Base-by-base conservation (phyloP, 2,888 invertebrate species). In the Antheraea assamensis region DNA sequence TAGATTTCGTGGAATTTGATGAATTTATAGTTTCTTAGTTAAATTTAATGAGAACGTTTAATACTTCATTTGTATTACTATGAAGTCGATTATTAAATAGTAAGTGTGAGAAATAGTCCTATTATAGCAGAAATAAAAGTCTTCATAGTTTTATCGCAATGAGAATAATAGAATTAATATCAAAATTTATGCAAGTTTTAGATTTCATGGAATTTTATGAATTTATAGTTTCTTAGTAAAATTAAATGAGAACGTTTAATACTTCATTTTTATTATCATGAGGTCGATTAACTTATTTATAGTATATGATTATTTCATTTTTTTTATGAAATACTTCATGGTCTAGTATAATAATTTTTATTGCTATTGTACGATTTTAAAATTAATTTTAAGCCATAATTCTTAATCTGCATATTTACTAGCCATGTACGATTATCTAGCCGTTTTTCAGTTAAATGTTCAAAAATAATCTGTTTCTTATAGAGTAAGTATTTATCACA, bases 91-190 rank as follows among this genome's bases (percentile, higher is more conserved):
- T 52, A 5, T 19, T 52, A 5, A 52, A n/a, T n/a, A n/a, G n/a
- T n/a, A n/a, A n/a, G n/a, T n/a, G n/a, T n/a, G 77, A 76, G 77
- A 68, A 75, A 74, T 75, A n/a, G 77, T 75, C 61, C 72, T 73
- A 73, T 74, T 73, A 76, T 78, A 78, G 78, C 74, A 78, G 72
- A 73, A 76, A 76, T 72, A 72, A 71, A 61, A 27, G 61, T 35
- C 35, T 73, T 58, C 27, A 70, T 58, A n/a, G 13, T 35, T 35
- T 35, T 13, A n/a, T 27, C 21, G 35, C 21, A 21, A 1, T 5
- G n/a, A 35, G 35, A 35, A 68, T 17, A 30, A 72, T 70, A 52
- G 3, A 30, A 64, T 30, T 30, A 27, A 61, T 10, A n/a, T 24
- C 1, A 2, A n/a, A 58, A 24, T 58, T 24, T 8, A 55, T 21